A percentile compares a stretch with the other conserved stretches of the same genome.
phyloP scores from a whole-genome alignment of 2,888 invertebrate species.

The Tipula helvola region DNA sequence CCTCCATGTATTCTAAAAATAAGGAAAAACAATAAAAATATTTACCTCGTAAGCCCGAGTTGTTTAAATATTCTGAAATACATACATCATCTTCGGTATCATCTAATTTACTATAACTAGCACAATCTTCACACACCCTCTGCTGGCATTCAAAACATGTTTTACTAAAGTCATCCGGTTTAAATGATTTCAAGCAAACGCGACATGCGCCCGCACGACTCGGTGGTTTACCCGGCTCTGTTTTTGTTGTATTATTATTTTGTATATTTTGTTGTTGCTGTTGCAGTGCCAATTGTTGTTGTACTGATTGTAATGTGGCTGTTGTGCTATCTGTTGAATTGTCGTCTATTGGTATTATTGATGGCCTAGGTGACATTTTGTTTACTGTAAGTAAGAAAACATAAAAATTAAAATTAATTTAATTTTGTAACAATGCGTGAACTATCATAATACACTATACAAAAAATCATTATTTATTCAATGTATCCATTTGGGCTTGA shows the following conservation, averaged over 20 bases:
- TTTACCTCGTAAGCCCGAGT: not conserved
- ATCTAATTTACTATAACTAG: slow-evolving; percentile 76
- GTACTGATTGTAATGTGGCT: slow-evolving; percentile 38
- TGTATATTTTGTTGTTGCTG: slow-evolving; percentile 28
- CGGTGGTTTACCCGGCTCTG: slow-evolving; percentile 58
- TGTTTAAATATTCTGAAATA: slow-evolving; percentile 14
- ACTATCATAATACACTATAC: not conserved
- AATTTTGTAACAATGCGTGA: not conserved
- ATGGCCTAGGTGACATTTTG: slow-evolving; percentile 56
- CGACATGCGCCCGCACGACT: slow-evolving; percentile 67
- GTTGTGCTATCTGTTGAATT: slow-evolving; percentile 35
- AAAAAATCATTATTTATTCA: not conserved
- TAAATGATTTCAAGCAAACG: slow-evolving; percentile 78
- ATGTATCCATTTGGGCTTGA: not conserved
- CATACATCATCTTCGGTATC: slow-evolving; percentile 71
- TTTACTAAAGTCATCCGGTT: slow-evolving; percentile 76
- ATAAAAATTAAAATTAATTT: not conserved
- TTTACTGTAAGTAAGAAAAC: slow-evolving; percentile 42
- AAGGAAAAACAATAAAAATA: slow-evolving; percentile 14
- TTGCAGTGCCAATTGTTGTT: slow-evolving; percentile 42
- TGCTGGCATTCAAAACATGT: slow-evolving; percentile 84
- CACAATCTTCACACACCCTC: slow-evolving; percentile 86
- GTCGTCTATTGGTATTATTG: slow-evolving; percentile 39
- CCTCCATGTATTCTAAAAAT: slow-evolving; percentile 58
- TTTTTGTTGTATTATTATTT: slow-evolving; percentile 24